Conservation (phyloP, 2,888 invertebrate species). For the Notodromas monacha region DNA sequence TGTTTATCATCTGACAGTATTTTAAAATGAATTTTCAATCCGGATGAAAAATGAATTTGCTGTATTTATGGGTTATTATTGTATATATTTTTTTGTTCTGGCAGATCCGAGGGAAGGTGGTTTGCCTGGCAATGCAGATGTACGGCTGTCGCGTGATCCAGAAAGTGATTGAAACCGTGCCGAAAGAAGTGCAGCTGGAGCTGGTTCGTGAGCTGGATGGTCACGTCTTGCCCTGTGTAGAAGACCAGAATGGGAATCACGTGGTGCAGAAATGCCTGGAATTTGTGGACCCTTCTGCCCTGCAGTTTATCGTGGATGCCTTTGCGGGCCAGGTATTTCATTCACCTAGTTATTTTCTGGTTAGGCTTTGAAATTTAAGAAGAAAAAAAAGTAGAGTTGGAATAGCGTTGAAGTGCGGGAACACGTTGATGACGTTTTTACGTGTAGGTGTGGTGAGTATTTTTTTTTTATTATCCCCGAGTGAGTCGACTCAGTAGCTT, state of each 20-base stretch:
- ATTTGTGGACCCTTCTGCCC: slow-evolving; percentile 20
- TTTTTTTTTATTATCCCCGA: too few relatives aligned
- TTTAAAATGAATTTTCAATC: too few relatives aligned
- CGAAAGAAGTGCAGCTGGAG: slow-evolving; percentile 19
- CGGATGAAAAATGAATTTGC: too few relatives aligned
- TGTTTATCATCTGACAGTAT: too few relatives aligned
- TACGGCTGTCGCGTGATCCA: slow-evolving; percentile 26
- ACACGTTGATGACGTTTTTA: slow-evolving; percentile 17
- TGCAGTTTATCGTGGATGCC: slow-evolving; percentile 23
- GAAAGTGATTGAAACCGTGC: slow-evolving; percentile 22
- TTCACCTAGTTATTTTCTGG: slow-evolving; percentile 1
- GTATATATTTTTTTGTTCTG: too few relatives aligned
- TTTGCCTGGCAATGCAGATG: slow-evolving; percentile 23
- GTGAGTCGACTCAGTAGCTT: too few relatives aligned
- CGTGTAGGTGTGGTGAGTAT: background rate
- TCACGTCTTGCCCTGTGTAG: slow-evolving; percentile 23
- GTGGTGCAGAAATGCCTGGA: slow-evolving; percentile 25
- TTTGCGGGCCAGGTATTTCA: slow-evolving; percentile 18
- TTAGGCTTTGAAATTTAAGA: too few relatives aligned
- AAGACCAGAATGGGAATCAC: slow-evolving; percentile 26
- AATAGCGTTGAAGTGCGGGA: too few relatives aligned
- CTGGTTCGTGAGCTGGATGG: slow-evolving; percentile 22
- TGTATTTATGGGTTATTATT: too few relatives aligned
- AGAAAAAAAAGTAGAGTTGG: too few relatives aligned
- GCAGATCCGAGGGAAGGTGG: slow-evolving; percentile 19